Evolutionary conservation across 1,140 invertebrate species (phyloP).

Genomic region (Pachyrhynchus sulphureomaculatus): DNA sequence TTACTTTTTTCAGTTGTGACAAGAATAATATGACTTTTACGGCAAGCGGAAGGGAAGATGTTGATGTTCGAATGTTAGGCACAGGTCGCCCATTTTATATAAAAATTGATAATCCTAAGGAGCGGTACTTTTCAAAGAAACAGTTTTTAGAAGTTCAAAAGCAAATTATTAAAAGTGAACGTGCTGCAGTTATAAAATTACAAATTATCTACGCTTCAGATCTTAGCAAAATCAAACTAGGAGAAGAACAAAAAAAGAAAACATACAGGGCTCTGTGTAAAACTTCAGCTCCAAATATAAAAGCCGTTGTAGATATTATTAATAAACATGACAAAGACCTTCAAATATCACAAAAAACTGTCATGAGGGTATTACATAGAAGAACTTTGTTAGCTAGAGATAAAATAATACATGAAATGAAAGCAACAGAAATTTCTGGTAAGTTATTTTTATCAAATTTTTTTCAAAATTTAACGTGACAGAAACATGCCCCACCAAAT

Average conservation of each 20-base stretch:
- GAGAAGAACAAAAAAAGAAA: conserved; percentile 85
- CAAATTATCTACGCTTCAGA: conserved; percentile 64
- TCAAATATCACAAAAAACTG: conserved; percentile 68
- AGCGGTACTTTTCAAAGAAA: conserved; percentile 56
- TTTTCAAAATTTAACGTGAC: no score
- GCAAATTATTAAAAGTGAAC: conserved; percentile 61
- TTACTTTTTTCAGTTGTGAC: conserved; percentile 30
- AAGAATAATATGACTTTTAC: conserved; percentile 60
- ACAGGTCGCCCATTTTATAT: conserved; percentile 83
- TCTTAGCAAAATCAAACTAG: conserved; percentile 78
- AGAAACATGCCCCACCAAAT: no score
- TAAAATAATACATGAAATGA: conserved; percentile 65
- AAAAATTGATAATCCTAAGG: conserved; percentile 72
- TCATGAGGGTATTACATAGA: conserved; percentile 82
- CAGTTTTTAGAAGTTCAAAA: conserved; percentile 59
- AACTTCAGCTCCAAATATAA: conserved; percentile 55
- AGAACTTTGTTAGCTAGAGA: conserved; percentile 67
- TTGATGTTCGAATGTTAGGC: conserved; percentile 85
- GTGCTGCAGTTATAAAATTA: conserved; percentile 66
- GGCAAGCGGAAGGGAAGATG: conserved; percentile 90
- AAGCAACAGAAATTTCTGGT: conserved; percentile 54
- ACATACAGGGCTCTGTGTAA: conserved; percentile 79
- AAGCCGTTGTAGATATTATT: conserved; percentile 56
- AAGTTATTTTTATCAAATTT: no score
- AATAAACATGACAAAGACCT: conserved; percentile 27